Evolutionary conservation across 1,140 invertebrate genomes (phyloP), one percentile per base, ranked within the genome.

Genomic region (Pemphigus obesinymphae): DNA sequence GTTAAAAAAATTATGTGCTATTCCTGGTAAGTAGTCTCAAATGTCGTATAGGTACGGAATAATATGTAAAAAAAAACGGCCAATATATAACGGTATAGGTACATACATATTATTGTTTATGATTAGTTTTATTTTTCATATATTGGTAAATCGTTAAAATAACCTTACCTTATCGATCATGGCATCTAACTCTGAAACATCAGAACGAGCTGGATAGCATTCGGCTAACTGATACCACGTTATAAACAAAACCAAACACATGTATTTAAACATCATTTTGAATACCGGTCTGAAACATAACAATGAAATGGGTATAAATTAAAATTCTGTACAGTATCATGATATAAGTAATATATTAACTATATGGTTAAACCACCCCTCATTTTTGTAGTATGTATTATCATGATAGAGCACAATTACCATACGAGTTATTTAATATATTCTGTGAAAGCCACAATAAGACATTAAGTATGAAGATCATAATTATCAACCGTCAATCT

Each of bases 201-300:
- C 58, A 7, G 76, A 40, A 15, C 40, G 50, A 0, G 76, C 76
- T 0, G 76, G 76, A 45, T 80, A 55, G 26, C 76, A 63, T 6
- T 80, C 76, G 40, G 76, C 76, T 17, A 63, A 40, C 23, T 80
- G 76, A 61, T 63, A 80, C 76, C 76, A 80, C 29, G 76, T 29
- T 37, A 80, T 40, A 55, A 80, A 80, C 37, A 80, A 40, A 26
- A 80, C 55, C 55, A 80, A 80, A 61, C 76, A 80, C 53, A 45
- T 63, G 53, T 80, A 80, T 58, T 80, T 80, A 29, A 80, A 63
- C 53, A 40, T 75, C 76, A 61, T 80, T 80, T 80, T 63, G 53
- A 80, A 80, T 45, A 61, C 53, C 23, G 76, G 73, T 80, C 53
- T 80, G 50, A 73, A 73, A 73, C 48, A 73, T 15, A 72, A 5